Percentiles rank a stretch among this genome's conserved stretches.
phyloP scores from a whole-genome alignment of 2,113 vertebrate genomes.

The Megaleporinus macrocephalus region DNA sequence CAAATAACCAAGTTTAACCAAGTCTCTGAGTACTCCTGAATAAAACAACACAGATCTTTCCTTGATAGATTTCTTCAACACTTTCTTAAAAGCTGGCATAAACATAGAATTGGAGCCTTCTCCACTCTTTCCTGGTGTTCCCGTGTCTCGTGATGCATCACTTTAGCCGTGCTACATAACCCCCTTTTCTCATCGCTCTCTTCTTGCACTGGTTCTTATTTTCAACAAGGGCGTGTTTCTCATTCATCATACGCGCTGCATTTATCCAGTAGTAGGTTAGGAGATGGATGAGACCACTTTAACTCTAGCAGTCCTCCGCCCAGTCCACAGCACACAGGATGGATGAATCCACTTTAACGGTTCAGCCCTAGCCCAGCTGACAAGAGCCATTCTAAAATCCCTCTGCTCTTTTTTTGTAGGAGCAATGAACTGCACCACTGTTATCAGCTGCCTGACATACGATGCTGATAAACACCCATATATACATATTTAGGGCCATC shows the following conservation, averaged over 20 bases:
- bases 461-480: constrained; percentile 6
- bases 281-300: constrained; percentile 60
- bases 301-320: constrained; percentile 46
- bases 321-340: constrained; percentile 46
- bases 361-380: constrained; percentile 42
- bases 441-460: background rate
- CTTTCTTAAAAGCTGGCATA: background rate
- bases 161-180: constrained; percentile 31
- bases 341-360: constrained; percentile 49
- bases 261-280: constrained; percentile 47
- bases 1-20: background rate
- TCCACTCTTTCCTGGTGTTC: background rate
- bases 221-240: constrained; percentile 58
- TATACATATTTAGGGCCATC: background rate
- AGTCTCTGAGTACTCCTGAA: constrained; percentile 11
- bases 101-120: constrained; percentile 8
- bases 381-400: constrained; percentile 21
- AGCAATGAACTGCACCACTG: constrained; percentile 9
- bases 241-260: constrained; percentile 56
- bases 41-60: background rate
- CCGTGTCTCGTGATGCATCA: constrained; percentile 36
- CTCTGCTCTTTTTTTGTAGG: background rate
- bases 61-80: constrained; percentile 1
- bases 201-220: constrained; percentile 49
- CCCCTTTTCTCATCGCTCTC: constrained; percentile 44